phyloP scores from a whole-genome alignment of 2,113 vertebrate genomes.

The Rhinopomastus cyanomelas region DNA sequence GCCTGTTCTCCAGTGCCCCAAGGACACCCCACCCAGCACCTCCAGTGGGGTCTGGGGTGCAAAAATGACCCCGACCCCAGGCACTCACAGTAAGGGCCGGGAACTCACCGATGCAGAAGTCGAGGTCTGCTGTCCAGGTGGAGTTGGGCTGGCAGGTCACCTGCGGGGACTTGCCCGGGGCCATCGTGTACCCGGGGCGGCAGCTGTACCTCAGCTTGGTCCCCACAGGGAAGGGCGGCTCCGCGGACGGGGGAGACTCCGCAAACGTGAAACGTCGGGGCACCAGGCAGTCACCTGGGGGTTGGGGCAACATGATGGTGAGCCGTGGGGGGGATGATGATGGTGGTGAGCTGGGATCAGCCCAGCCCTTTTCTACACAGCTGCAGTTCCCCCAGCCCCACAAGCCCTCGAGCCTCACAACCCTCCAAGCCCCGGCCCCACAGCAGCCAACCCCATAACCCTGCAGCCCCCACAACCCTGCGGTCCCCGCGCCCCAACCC shows the following conservation, averaged over 20 bases:
- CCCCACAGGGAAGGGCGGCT: not conserved
- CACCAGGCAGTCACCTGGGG: not conserved
- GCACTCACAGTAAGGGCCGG: rapidly evolving
- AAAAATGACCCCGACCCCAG: rapidly evolving
- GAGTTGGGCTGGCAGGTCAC: not conserved
- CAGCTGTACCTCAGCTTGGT: rapidly evolving
- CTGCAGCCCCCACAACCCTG: too few species aligned
- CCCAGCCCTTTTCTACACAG: not conserved
- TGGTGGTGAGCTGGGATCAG: rapidly evolving
- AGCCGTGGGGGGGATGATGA: not conserved
- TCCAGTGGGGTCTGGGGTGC: rapidly evolving
- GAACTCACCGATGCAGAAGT: constrained; percentile 21
- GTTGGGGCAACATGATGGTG: too few species aligned
- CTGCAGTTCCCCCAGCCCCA: too few species aligned
- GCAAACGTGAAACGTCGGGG: not conserved
- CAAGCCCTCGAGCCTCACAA: too few species aligned
- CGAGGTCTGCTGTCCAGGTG: rapidly evolving
- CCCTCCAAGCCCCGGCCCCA: too few species aligned
- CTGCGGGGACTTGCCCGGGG: rapidly evolving
- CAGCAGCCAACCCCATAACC: too few species aligned
- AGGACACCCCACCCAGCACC: not conserved
- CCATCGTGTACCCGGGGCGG: not conserved
- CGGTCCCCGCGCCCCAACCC: too few species aligned
- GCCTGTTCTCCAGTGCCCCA: not conserved
- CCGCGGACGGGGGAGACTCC: rapidly evolving